Evolutionary conservation across 2,888 invertebrate species (phyloP).

Genomic region (Neocrepidodera transversa): DNA sequence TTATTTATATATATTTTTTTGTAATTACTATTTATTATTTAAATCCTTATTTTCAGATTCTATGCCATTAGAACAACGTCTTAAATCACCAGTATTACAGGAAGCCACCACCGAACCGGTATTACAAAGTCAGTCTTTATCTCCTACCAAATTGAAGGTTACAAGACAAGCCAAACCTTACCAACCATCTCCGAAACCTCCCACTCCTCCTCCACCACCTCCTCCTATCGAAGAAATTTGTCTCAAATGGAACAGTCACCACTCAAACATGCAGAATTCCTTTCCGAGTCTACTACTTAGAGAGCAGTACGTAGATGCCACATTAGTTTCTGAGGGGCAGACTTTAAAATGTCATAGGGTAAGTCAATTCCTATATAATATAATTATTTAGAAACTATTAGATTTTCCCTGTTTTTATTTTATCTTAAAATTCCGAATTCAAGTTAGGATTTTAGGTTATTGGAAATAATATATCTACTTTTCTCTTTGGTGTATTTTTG

Average conservation of each 20-base stretch:
- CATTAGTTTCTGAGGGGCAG: conserved; percentile 63
- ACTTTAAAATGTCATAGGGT: conserved; percentile 65
- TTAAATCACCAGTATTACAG: conserved; percentile 26
- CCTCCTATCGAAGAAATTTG: conserved; percentile 56
- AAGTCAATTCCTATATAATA: conserved; percentile 23
- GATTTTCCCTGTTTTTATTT: too few relatives aligned
- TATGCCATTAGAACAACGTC: conserved; percentile 52
- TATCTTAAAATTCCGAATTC: too few relatives aligned
- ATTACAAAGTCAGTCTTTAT: conserved; percentile 52
- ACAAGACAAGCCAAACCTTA: conserved; percentile 48
- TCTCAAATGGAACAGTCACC: conserved; percentile 66
- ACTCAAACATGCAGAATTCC: conserved; percentile 64
- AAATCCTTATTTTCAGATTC: conserved; percentile 50
- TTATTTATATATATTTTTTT: too few relatives aligned
- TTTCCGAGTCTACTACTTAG: conserved; percentile 62
- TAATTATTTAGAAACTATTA: neutral
- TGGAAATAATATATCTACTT: too few relatives aligned
- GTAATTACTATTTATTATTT: too few relatives aligned
- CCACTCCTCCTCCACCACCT: conserved; percentile 31
- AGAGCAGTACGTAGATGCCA: conserved; percentile 65
- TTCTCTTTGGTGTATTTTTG: too few relatives aligned
- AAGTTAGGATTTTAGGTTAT: too few relatives aligned
- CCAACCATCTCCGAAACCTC: conserved; percentile 27
- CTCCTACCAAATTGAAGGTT: conserved; percentile 56
- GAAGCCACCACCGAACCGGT: conserved; percentile 17